phyloP scores from a whole-genome alignment of 2,797 vertebrate genomes.

The Alfaro cultratus region DNA sequence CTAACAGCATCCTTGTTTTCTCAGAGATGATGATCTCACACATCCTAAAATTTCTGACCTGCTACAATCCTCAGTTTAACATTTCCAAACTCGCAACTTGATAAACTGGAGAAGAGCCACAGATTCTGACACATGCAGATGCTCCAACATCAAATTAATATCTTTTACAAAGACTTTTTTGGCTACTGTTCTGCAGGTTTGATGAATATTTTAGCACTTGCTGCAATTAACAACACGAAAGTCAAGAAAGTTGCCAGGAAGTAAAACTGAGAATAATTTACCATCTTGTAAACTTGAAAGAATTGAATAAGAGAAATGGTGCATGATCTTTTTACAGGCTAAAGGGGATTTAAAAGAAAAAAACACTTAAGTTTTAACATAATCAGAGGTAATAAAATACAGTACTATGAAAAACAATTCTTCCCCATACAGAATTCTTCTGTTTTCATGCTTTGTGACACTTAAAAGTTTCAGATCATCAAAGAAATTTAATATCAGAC shows the following conservation, averaged over 20 bases:
- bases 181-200: slow-evolving; percentile 21
- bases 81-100: slow-evolving; percentile 4
- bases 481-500: neutral
- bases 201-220: slow-evolving; percentile 20
- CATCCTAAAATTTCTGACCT: slow-evolving; percentile 1
- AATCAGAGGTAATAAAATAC: neutral
- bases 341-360: neutral
- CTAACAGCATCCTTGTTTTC: neutral
- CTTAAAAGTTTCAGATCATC: neutral
- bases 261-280: slow-evolving; percentile 14
- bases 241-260: slow-evolving; percentile 20
- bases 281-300: slow-evolving; percentile 6
- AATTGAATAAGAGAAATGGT: neutral
- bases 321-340: neutral
- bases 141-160: slow-evolving; percentile 16
- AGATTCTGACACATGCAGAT: slow-evolving; percentile 12
- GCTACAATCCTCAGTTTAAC: neutral
- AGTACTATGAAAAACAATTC: neutral
- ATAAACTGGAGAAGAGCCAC: slow-evolving; percentile 12
- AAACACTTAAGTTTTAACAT: neutral
- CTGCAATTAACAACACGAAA: slow-evolving; percentile 24
- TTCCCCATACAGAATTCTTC: neutral
- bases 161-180: slow-evolving; percentile 22
- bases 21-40: neutral
- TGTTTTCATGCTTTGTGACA: neutral